Base-by-base conservation (phyloP, 2,797 vertebrate species). In the Labroides dimidiatus region DNA sequence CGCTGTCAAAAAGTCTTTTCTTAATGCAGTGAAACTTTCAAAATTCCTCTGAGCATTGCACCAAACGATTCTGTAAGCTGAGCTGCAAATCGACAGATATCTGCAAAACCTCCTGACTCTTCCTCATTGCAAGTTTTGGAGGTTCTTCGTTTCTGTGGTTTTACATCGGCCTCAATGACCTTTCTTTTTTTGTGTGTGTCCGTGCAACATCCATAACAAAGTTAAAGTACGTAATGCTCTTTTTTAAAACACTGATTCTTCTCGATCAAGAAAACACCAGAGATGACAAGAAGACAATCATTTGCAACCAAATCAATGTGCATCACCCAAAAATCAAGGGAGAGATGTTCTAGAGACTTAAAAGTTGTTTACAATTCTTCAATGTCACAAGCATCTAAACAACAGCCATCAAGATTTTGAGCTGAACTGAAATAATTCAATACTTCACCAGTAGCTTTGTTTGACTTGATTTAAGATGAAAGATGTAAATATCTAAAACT, bases 231-330 rank as follows among this genome's bases (percentile, higher is more conserved):
- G 30, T 33, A 1, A 4, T 33, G 30, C 13, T 39, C 20, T 21
- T 48, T 48, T 12, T 11, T 10, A 4, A 47, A 20, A n/a, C n/a
- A n/a, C n/a, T n/a, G n/a, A n/a, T n/a, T n/a, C 2, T 0, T 1
- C 27, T 16, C 20, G 13, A 43, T 27, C 3, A 0, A 23, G 19
- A 45, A 50, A 44, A 20, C 9, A 19, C 4, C 10, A 13, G 17
- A 14, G 8, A 19, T 13, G 27, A 15, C 13, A 13, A 41, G 30
- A 4, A 45, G 13, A 14, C 14, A 45, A n/a, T 15, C 5, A 33
- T 6, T 10, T 57, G 17, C 16, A 56, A 37, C n/a, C 12, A 33
- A 27, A 3, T 3, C n/a, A n/a, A n/a, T n/a, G n/a, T n/a, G n/a
- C n/a, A n/a, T n/a, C n/a, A n/a, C n/a, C n/a, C n/a, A n/a, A n/a